Evolutionary conservation across 2,888 invertebrate genomes (phyloP), one percentile per base, ranked within the genome.

Genomic region (Tineola bisselliella): DNA sequence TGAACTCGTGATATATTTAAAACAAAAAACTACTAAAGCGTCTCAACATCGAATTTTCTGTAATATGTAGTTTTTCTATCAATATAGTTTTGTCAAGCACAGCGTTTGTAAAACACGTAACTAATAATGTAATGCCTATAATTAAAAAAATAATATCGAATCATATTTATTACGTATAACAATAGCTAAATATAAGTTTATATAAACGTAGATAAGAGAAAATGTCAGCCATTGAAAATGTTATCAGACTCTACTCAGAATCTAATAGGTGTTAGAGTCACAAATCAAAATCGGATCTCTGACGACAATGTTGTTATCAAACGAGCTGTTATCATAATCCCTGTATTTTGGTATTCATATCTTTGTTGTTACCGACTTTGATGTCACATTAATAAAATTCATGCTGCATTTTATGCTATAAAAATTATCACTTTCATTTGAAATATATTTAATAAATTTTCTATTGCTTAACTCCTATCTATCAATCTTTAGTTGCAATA

Each of bases 361-460:
- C 48, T 48, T 48, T 48, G 48, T 48, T 48, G 48, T 48, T 48
- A n/a, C 48, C 48, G 48, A 13, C 48, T 48, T 48, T 48, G 48
- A 48, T 48, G 48, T 48, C 17, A 15, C 13, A 5, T n/a, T 48
- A 48, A 15, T 48, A 48, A 48, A 48, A 48, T 1, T 15, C 13
- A 17, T 5, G 48, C 15, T 15, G 48, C 15, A 48, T 48, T 48
- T 48, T 17, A 17, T 48, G 48, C 15, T 17, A 48, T 48, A 48
- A 48, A 48, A 48, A 15, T 48, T 17, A 15, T 15, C 15, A 48
- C n/a, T n/a, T n/a, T n/a, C n/a, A n/a, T n/a, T 48, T 48, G 48
- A 2, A 10, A 6, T 17, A 17, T 17, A 48, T 48, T 48, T 48
- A 48, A 48, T 48, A 15, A 48, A 15, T 48, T 48, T 48, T 48